Base-by-base conservation (phyloP, 2,888 invertebrate species). In the Tanypteryx hageni region DNA sequence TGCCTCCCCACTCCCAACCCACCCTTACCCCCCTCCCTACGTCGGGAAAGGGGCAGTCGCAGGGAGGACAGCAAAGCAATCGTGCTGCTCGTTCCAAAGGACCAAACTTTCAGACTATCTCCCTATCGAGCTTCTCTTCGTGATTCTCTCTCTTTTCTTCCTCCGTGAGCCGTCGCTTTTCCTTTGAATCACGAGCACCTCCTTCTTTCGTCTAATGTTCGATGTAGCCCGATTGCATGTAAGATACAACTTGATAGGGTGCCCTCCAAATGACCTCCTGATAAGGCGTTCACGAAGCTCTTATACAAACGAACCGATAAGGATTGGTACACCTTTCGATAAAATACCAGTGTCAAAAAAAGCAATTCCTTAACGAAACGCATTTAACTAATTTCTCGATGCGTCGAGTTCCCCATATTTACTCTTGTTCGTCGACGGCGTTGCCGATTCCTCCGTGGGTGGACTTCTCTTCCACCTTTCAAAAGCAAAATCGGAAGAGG, bases 401-500 rank as follows among this genome's bases (percentile, higher is more conserved):
- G 76, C 27, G 76, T 76, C 27, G 22, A 27, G 76, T 27, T 27
- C 22, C 76, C n/a, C 76, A 22, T 76, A 76, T 76, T 76, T 76
- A 76, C 76, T 76, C 22, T 76, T 27, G 22, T 76, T 76, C 27
- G 22, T n/a, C 22, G 76, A 76, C 22, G 76, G 22, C 76, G 76
- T 27, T 76, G 44, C 44, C 44, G 44, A 27, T 76, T 76, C 76
- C 22, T 27, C 27, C 76, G 76, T 27, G 22, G 76, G 27, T 76
- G 22, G 11, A 22, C 11, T 68, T 76, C 76, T 22, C 27, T 76
- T 76, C 22, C 76, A 13, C 76, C 76, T 86, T 27, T 59, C 61
- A 61, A 86, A 86, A 31, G 31, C 61, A 31, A 83, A 83, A 83
- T 83, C 83, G 83, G 83, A 83, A 83, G 56, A 57, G 56, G 57